These are phyloP conservation scores for Piscicola geometra DNA, from an alignment of 2,888 invertebrate species.

Conservation along the genomic window DNA sequence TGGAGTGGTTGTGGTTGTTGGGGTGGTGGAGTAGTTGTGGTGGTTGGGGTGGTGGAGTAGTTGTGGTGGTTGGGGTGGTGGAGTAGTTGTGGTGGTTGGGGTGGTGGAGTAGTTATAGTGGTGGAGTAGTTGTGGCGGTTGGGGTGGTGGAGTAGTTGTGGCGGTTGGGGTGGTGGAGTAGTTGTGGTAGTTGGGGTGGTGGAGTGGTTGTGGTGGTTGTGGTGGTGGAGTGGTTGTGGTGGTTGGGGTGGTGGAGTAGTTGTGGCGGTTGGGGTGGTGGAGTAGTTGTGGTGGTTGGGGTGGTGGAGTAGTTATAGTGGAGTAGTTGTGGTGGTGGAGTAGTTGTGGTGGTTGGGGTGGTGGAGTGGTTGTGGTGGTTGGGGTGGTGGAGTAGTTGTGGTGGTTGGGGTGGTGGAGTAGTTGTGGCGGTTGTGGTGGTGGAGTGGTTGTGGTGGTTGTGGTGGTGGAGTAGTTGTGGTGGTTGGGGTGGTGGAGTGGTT, in stretches of 20 bases:
- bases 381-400: no score
- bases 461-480: background rate
- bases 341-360: background rate
- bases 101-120: no score
- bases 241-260: no score
- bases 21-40: background rate
- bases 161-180: background rate
- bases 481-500: background rate
- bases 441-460: background rate
- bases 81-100: no score
- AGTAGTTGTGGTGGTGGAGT: background rate
- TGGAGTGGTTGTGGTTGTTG: no score
- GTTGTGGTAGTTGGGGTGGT: background rate
- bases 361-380: no score
- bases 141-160: background rate
- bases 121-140: no score
- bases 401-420: no score
- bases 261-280: no score
- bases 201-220: background rate
- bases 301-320: background rate
- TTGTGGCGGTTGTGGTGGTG: no score
- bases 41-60: background rate
- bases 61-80: background rate
- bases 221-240: no score
- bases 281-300: no score